A percentile compares a stretch with the other conserved stretches of the same genome.
Conservation (phyloP, 2,113 vertebrate genomes). For the Neolamprologus longior region DNA sequence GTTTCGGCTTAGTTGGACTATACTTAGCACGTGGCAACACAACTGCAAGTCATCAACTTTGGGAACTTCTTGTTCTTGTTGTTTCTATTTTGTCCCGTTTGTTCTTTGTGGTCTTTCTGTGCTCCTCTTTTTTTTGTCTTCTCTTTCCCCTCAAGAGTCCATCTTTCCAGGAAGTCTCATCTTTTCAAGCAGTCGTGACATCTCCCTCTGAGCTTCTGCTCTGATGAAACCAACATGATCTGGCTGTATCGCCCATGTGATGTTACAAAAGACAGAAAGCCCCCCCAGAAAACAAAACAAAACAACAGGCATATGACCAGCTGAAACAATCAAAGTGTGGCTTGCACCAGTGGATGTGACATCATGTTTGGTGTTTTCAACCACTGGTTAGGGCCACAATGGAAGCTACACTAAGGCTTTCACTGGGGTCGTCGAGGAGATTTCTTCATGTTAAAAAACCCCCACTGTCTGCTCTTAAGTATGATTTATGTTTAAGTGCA, state of each 20-base stretch:
- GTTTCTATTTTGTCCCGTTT: not conserved
- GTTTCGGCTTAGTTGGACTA: not conserved
- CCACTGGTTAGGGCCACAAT: not conserved
- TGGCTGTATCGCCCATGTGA: not conserved
- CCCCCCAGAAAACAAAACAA: accelerated
- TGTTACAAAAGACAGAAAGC: not conserved
- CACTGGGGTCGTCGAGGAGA: accelerated
- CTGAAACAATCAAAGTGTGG: not conserved
- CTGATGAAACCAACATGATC: not conserved
- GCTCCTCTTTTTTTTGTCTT: not conserved
- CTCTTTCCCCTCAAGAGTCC: not conserved
- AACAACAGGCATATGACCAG: not conserved
- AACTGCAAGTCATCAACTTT: not conserved
- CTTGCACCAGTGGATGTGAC: not conserved
- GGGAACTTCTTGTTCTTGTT: not conserved
- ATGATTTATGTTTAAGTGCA: not conserved
- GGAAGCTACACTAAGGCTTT: not conserved
- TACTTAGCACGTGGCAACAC: not conserved
- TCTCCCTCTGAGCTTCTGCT: not conserved
- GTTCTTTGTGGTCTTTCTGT: not conserved
- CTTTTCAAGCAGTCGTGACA: not conserved
- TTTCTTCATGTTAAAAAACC: not conserved
- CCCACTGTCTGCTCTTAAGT: not conserved
- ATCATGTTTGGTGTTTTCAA: not conserved
- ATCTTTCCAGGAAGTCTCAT: not conserved